Evolutionary conservation across 2,888 invertebrate genomes (phyloP).

Genomic region (Nomada ruficornis): DNA sequence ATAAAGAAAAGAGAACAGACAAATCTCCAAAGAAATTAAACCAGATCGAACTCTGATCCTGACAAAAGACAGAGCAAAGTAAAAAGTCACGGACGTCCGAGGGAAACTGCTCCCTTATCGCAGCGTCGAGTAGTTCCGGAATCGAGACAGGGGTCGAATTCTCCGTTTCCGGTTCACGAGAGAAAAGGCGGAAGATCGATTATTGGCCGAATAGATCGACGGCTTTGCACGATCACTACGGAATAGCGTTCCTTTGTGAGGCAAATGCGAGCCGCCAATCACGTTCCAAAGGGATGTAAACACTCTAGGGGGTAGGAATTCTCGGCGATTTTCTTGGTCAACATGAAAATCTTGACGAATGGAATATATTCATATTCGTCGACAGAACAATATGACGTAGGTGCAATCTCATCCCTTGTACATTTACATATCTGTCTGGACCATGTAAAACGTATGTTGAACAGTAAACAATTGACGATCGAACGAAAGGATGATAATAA

Average conservation of each 20-base stretch:
- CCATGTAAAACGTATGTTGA: background rate
- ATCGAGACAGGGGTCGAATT: constrained; percentile 42
- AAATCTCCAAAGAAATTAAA: too few relatives aligned
- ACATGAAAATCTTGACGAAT: constrained; percentile 32
- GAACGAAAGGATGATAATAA: constrained; percentile 22
- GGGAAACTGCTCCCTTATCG: constrained; percentile 46
- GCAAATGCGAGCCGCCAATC: constrained; percentile 46
- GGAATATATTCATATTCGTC: constrained; percentile 40
- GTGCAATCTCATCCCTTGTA: constrained; percentile 24
- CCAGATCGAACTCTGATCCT: background rate
- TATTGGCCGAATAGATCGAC: constrained; percentile 36
- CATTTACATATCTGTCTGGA: background rate
- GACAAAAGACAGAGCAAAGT: background rate
- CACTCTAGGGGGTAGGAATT: constrained; percentile 52
- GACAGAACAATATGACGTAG: constrained; percentile 37
- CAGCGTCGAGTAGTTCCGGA: constrained; percentile 45
- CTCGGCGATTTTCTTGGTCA: constrained; percentile 25
- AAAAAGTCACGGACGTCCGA: constrained; percentile 26
- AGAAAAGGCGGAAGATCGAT: constrained; percentile 20
- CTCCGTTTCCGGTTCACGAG: constrained; percentile 46
- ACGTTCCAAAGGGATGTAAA: constrained; percentile 49
- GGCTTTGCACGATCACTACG: constrained; percentile 28
- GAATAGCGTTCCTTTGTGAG: constrained; percentile 51
- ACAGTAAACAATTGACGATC: background rate
- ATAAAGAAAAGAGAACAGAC: too few relatives aligned